phyloP scores from a whole-genome alignment of 2,113 vertebrate genomes.

The Danio rerio region DNA sequence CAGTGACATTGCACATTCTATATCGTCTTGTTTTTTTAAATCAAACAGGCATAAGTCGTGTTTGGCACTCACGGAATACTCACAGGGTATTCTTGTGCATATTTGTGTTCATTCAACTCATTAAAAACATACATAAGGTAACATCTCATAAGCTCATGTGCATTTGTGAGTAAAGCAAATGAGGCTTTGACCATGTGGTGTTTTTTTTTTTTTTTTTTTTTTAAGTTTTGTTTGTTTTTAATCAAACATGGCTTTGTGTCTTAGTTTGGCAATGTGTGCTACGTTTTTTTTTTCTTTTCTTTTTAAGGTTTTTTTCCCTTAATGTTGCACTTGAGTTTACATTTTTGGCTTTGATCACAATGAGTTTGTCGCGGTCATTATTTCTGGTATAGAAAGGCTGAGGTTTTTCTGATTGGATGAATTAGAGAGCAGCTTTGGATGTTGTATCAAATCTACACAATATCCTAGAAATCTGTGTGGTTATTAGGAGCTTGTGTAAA shows the following conservation, averaged over 20 bases:
- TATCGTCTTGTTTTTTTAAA: slow-evolving; percentile 41
- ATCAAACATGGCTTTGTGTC: slow-evolving; percentile 41
- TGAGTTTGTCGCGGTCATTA: slow-evolving; percentile 31
- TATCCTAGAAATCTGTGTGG: not conserved
- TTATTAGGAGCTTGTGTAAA: slow-evolving; percentile 19
- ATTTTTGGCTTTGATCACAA: slow-evolving; percentile 41
- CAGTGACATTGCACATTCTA: slow-evolving; percentile 61
- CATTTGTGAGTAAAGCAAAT: slow-evolving; percentile 68
- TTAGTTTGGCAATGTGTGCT: slow-evolving; percentile 48
- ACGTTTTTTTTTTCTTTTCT: not conserved
- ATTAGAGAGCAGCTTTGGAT: slow-evolving; percentile 31
- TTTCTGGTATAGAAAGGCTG: slow-evolving; percentile 19
- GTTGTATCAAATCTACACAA: slow-evolving; percentile 9
- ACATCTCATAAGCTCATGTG: slow-evolving; percentile 66
- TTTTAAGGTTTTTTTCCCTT: not conserved
- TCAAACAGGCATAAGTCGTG: slow-evolving; percentile 41
- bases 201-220: not conserved
- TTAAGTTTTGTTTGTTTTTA: not conserved
- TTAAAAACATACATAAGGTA: slow-evolving; percentile 63
- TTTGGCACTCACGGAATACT: slow-evolving; percentile 63
- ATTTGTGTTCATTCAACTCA: slow-evolving; percentile 68
- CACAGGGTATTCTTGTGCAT: slow-evolving; percentile 72
- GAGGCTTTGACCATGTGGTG: slow-evolving; percentile 61
- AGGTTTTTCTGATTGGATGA: slow-evolving; percentile 29
- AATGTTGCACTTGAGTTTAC: slow-evolving; percentile 10